These are phyloP conservation scores for Channallabes apus DNA, from an alignment of 2,797 vertebrate species.

Conservation along the genomic window DNA sequence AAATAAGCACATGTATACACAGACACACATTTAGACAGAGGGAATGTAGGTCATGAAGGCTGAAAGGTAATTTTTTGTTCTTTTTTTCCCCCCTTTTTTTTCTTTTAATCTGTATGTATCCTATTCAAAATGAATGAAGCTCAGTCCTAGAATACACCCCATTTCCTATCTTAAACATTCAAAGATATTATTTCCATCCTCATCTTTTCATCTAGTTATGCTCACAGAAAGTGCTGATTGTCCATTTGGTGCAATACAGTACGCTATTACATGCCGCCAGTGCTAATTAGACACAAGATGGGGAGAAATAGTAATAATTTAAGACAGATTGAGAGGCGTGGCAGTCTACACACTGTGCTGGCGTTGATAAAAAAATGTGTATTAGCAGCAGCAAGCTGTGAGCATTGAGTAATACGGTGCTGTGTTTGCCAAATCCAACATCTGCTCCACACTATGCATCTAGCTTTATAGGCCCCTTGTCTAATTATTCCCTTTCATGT, in stretches of 20 bases:
- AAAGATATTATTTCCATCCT: background rate
- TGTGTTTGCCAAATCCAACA: constrained; percentile 73
- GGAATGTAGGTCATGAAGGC: constrained; percentile 19
- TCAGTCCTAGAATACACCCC: background rate
- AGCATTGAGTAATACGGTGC: constrained; percentile 67
- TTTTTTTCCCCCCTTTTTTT: background rate
- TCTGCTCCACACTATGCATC: constrained; percentile 55
- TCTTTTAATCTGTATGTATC: constrained; percentile 1
- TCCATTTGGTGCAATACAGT: background rate
- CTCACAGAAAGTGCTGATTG: background rate
- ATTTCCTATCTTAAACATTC: background rate
- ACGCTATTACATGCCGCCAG: background rate
- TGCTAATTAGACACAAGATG: constrained; percentile 8
- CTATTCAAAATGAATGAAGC: constrained; percentile 4
- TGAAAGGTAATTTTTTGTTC: background rate
- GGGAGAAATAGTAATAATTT: constrained; percentile 16
- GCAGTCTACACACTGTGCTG: constrained; percentile 67
- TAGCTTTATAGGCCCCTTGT: constrained; percentile 58
- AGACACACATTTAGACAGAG: background rate
- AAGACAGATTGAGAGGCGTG: constrained; percentile 59
- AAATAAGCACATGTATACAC: constrained; percentile 19
- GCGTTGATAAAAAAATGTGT: constrained; percentile 59
- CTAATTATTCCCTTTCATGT: constrained; percentile 62
- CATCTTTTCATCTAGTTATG: background rate
- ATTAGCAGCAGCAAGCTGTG: constrained; percentile 62